Conservation (phyloP, 1,140 invertebrate genomes). For the Phocides pigmalion region DNA sequence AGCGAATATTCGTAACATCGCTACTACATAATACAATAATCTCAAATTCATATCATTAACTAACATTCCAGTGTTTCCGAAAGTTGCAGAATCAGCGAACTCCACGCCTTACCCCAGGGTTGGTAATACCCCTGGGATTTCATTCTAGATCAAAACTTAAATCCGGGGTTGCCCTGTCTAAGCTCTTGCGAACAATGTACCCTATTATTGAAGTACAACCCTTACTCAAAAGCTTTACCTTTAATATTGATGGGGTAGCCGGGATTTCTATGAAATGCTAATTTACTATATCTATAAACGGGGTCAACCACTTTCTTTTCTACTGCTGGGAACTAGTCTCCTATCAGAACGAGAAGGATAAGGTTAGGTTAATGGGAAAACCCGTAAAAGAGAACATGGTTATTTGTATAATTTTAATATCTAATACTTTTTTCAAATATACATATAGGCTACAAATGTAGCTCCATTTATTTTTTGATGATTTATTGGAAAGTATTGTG, state of each 20-base stretch:
- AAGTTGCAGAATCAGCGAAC: neutral
- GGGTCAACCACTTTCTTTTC: too few species aligned
- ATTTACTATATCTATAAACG: neutral
- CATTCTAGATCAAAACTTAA: conserved; percentile 4
- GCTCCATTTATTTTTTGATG: too few species aligned
- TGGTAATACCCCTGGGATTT: neutral
- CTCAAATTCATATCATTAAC: neutral
- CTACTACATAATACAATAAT: too few species aligned
- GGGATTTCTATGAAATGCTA: conserved; percentile 6
- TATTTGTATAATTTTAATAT: too few species aligned
- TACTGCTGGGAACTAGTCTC: too few species aligned
- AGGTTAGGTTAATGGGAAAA: too few species aligned
- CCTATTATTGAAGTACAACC: conserved; percentile 11
- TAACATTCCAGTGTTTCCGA: neutral
- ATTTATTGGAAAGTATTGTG: too few species aligned
- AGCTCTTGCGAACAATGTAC: conserved; percentile 11
- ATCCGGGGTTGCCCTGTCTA: neutral
- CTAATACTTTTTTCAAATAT: too few species aligned
- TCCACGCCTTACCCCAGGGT: neutral
- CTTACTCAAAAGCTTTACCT: conserved; percentile 3
- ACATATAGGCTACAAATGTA: too few species aligned
- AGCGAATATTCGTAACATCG: too few species aligned
- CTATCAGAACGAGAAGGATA: too few species aligned
- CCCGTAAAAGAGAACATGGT: too few species aligned
- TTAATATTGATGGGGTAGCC: conserved; percentile 3